A percentile compares a stretch with the other conserved stretches of the same genome.
Evolutionary conservation across 2,113 vertebrate genomes (phyloP).

Genomic region (Phoenicopterus ruber): DNA sequence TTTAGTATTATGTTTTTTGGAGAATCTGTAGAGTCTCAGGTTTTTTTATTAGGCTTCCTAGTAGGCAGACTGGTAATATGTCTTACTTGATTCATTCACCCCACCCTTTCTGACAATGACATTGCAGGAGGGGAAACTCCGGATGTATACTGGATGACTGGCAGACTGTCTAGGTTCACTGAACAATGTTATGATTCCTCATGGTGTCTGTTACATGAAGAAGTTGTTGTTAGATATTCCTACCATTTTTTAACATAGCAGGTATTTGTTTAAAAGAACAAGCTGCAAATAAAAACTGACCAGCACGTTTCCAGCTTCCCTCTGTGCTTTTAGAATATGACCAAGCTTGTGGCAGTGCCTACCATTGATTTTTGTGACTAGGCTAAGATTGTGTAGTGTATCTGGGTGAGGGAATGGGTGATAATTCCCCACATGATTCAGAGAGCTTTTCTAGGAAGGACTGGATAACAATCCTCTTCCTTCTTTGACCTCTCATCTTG

Average conservation of each 20-base stretch:
- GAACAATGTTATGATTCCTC: neutral
- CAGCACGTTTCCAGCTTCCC: neutral
- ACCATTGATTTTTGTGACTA: neutral
- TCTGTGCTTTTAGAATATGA: neutral
- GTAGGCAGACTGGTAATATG: neutral
- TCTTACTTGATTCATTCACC: neutral
- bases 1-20: neutral
- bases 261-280: neutral
- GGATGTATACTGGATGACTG: neutral
- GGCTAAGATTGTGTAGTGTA: neutral
- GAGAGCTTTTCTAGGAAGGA: neutral
- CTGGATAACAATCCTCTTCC: neutral
- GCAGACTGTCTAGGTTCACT: neutral
- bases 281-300: neutral
- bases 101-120: neutral
- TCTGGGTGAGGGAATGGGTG: neutral
- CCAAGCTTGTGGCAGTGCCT: neutral
- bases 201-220: neutral
- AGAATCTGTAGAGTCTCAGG: neutral
- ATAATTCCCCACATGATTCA: neutral
- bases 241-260: neutral
- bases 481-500: neutral
- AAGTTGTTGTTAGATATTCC: neutral
- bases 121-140: neutral
- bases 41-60: neutral